Evolutionary conservation across 2,888 invertebrate species (phyloP).

Genomic region (Spilosoma lubricipeda): DNA sequence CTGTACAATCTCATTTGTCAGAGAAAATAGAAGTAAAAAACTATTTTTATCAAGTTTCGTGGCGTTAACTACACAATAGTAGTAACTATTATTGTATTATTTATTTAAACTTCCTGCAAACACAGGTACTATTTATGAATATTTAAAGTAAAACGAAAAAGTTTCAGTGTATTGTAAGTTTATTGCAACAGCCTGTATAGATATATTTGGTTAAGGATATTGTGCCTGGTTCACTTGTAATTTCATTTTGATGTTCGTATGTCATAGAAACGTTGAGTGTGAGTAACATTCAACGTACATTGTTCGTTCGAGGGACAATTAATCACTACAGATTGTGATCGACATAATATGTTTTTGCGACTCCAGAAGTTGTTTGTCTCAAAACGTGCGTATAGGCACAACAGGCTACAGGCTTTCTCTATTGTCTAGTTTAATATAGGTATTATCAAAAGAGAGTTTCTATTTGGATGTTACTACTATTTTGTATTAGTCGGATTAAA

Average conservation of each 20-base stretch:
- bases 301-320: slow-evolving; percentile 27
- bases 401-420: background rate
- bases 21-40: background rate
- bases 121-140: background rate
- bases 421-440: too few relatives aligned
- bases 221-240: slow-evolving; percentile 39
- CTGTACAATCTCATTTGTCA: too few relatives aligned
- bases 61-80: background rate
- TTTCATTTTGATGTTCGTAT: slow-evolving; percentile 38
- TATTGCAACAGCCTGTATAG: slow-evolving; percentile 24
- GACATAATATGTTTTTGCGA: slow-evolving; percentile 15
- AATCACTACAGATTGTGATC: slow-evolving; percentile 22
- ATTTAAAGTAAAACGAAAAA: background rate
- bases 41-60: background rate
- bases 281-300: slow-evolving; percentile 16
- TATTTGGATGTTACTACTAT: too few relatives aligned
- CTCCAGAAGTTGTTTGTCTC: slow-evolving; percentile 15
- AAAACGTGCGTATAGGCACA: background rate
- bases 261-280: slow-evolving; percentile 31
- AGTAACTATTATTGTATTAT: background rate
- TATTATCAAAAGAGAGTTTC: background rate
- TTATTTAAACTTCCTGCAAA: background rate
- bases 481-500: background rate
- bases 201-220: slow-evolving; percentile 41
- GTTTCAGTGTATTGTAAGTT: background rate